Base-by-base conservation (phyloP, 35 echinoderm and acorn worm genomes). In the Holothuria glaberrima region DNA sequence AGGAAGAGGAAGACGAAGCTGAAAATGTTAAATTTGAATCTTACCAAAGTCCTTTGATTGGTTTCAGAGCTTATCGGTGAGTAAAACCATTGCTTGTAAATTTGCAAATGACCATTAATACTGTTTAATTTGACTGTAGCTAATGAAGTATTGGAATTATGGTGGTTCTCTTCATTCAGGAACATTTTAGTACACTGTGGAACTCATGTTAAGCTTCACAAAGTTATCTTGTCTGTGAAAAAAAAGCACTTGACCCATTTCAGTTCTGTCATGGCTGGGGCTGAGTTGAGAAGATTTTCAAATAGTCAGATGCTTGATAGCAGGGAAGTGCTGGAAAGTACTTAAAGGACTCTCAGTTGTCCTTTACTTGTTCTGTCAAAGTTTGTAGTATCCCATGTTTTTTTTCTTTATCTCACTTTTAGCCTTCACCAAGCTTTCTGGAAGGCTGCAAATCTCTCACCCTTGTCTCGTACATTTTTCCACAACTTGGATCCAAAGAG, bases 401-500 rank as follows among this genome's bases (percentile, higher is more conserved):
- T 44, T 25, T n/a, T n/a, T n/a, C n/a, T n/a, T n/a, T 78, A 4
- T 78, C 35, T 7, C 34, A 24, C 25, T 64, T 82, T 58, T 21
- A 95, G 94, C 12, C 80, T 95, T 13, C 91, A 87, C 63, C 66
- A 80, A 19, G 25, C 71, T 48, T 95, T 89, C 73, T 57, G 87
- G 28, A 29, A 78, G 22, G 80, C 68, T 41, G 69, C 88, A 24
- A 78, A 83, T 18, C 66, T 87, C 5, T 91, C 96, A 16, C 91
- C 79, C 5, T 48, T 71, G 5, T 95, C 93, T 14, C 22, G 5
- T 13, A 90, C 88, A 4, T 92, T 94, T 30, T 92, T 86, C 20
- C 86, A 98, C 59, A 98, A 98, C 54, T 58, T 98, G 6, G 48
- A 94, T 89, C 88, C 96, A 21, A 71, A 21, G 52, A 87, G 82